phyloP scores from a whole-genome alignment of 2,797 vertebrate species.

The Poecile montanus region DNA sequence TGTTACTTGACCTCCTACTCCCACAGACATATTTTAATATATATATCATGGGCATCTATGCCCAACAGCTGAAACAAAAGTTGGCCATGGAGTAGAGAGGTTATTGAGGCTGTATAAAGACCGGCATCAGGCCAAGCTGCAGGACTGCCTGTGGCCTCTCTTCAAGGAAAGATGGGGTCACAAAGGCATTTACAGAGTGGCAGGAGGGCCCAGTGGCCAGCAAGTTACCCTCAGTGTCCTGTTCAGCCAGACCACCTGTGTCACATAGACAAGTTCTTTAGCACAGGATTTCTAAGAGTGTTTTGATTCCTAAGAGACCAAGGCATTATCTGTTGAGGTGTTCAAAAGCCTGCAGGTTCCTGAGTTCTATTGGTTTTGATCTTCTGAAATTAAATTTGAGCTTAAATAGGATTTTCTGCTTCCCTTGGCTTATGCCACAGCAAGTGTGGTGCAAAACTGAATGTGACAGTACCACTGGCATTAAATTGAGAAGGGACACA shows the following conservation, averaged over 20 bases:
- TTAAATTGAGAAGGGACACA: not conserved
- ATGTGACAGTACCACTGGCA: not conserved
- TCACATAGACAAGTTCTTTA: not conserved
- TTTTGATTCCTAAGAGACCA: not conserved
- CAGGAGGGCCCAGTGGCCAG: not conserved
- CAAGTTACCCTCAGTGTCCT: not conserved
- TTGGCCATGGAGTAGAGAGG: not conserved
- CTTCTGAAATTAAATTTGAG: not conserved
- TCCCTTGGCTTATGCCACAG: not conserved
- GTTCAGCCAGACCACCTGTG: not conserved
- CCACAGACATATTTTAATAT: not conserved
- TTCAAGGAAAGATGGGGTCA: not conserved
- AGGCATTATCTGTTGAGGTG: not conserved
- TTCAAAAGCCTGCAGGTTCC: not conserved
- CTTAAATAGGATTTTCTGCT: constrained; percentile 6
- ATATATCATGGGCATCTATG: not conserved
- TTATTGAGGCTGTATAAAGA: not conserved
- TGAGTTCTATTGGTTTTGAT: not conserved
- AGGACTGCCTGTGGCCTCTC: not conserved
- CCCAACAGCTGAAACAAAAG: not conserved
- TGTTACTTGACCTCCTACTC: not conserved
- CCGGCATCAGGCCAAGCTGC: not conserved
- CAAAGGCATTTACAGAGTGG: not conserved
- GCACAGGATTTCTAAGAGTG: not conserved
- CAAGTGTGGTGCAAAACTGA: not conserved